Conservation (phyloP, 2,113 vertebrate species). For the Benitochromis conjunctus region DNA sequence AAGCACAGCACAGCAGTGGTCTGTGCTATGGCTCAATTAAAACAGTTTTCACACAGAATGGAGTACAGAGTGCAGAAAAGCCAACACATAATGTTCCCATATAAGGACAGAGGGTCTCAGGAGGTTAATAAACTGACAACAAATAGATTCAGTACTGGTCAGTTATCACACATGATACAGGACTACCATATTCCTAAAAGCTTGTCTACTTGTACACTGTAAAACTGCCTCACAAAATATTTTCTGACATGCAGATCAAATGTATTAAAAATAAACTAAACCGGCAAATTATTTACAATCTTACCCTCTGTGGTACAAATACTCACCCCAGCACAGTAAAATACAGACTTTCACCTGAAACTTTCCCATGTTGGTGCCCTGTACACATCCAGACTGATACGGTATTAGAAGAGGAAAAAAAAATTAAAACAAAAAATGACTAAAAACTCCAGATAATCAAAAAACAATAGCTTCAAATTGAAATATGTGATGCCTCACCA, state of each 20-base stretch:
- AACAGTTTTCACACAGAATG: background rate
- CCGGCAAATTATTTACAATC: no score
- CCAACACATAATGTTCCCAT: background rate
- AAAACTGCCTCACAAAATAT: background rate
- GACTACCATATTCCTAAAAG: background rate
- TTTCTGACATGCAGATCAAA: background rate
- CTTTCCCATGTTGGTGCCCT: background rate
- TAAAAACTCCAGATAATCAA: background rate
- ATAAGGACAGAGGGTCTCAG: background rate
- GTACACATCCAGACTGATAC: background rate
- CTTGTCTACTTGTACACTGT: background rate
- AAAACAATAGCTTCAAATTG: background rate
- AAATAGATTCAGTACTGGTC: background rate
- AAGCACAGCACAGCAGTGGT: background rate
- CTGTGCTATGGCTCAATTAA: background rate
- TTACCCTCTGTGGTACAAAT: no score
- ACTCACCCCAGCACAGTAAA: conserved; percentile 20
- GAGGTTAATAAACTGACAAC: background rate
- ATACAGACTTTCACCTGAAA: background rate
- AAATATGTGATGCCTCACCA: background rate
- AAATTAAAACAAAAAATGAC: background rate
- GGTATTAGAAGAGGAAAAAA: background rate
- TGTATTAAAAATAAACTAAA: background rate
- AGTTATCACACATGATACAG: no score
- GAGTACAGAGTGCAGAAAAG: background rate